Base-by-base conservation (phyloP, 2,888 invertebrate genomes). In the Clivina fossor region DNA sequence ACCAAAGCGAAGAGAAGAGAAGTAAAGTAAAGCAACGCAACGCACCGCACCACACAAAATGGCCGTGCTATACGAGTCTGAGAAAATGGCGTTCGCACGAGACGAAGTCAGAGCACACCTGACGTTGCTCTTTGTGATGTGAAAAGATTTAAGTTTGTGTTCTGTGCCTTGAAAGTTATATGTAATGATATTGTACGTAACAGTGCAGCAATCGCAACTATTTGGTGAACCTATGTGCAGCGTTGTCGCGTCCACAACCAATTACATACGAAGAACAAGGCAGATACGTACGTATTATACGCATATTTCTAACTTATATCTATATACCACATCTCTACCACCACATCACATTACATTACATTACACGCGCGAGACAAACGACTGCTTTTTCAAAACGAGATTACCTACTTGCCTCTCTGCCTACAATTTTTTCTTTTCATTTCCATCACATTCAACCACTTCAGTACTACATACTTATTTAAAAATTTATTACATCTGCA, bases 11-110 rank as follows among this genome's bases (percentile, higher is more conserved):
- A n/a, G n/a, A n/a, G n/a, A n/a, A n/a, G n/a, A n/a, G n/a, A n/a
- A n/a, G n/a, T n/a, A n/a, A n/a, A n/a, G n/a, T n/a, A n/a, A n/a
- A n/a, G n/a, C 74, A 74, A 70, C 71, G 72, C 67, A 67, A 63
- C 68, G 67, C 66, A 68, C 68, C 68, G 67, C 66, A 64, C 66
- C 65, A 65, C 61, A 62, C 66, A 68, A 68, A 64, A 69, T 69
- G 69, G 68, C 66, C 64, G 67, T 64, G 40, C 55, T 53, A 61
- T 63, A 62, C 65, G 66, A 64, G 62, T 68, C 63, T 65, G 55
- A 63, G 64, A 65, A 70, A 69, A 70, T 69, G 69, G 69, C 68
- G 68, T 64, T 67, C 61, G 63, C 64, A 66, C 64, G 61, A 64
- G 61, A 65, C 63, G n/a, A n/a, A n/a, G 61, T 63, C 64, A 61